Evolutionary conservation across 2,113 vertebrate genomes (phyloP), one percentile per base, ranked within the genome.

Genomic region (Orthonyx spaldingii): DNA sequence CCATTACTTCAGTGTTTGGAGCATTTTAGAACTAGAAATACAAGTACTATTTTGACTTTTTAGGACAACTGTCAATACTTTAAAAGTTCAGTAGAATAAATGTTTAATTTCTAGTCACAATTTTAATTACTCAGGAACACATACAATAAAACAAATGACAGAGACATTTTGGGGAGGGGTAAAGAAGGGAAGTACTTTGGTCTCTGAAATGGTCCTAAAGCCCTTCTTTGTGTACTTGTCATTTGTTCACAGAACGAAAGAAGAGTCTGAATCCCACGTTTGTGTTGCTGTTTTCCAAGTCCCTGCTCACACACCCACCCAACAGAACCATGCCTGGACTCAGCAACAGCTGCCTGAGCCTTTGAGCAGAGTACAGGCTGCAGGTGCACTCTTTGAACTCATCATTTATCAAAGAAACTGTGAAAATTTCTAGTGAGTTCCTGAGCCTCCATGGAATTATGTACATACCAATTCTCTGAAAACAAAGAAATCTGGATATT

Each of bases 221-320:
- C 16, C n/a, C 16, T 60, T 53, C 13, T 49, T 46, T 68, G 47
- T 26, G 23, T 10, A 26, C 14, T 24, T 55, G 18, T 10, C 80
- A 47, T 33, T 69, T 70, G 37, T 68, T 52, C 28, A 84, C 12
- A 78, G 64, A 78, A 65, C 8, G 11, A 68, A 68, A 56, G 33
- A 42, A 57, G 46, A 53, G 9, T 59, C 28, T 14, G 32, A 89
- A 49, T 39, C 18, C 10, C 46, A n/a, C 0, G 0, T 39, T 72
- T 19, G 7, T 27, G 26, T 5, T 0, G 0, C 56, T 41, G 28
- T 13, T n/a, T 70, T 19, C 44, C 0, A 0, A 69, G n/a, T n/a
- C 57, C 50, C 64, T 66, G 55, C 10, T 59, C 42, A 13, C 10
- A 33, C 23, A 4, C 8, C 10, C 46, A 66, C 14, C 21, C 41